phyloP scores from a whole-genome alignment of 2,888 invertebrate genomes.

The Stenolophus ochropezus region DNA sequence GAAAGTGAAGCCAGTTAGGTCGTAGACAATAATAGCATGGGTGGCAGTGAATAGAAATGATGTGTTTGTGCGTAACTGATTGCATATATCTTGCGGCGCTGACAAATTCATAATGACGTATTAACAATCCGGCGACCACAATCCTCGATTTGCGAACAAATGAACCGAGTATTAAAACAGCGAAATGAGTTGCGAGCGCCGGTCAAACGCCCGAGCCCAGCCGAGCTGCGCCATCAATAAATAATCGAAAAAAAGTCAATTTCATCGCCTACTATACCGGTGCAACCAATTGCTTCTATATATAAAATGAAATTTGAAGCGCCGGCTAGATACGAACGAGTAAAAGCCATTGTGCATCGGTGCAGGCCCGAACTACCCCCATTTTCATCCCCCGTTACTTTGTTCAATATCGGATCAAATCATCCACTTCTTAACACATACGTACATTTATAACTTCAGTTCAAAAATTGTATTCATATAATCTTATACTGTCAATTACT shows the following conservation, averaged over 20 bases:
- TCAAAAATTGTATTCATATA: too few relatives aligned
- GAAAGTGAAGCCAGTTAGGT: too few relatives aligned
- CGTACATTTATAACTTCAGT: too few relatives aligned
- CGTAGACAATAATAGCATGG: too few relatives aligned
- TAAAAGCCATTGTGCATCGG: conserved; percentile 34
- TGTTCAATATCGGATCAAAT: too few relatives aligned
- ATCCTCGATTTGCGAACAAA: conserved; percentile 43
- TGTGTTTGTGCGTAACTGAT: too few relatives aligned
- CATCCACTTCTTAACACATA: too few relatives aligned
- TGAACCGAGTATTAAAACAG: conserved; percentile 51
- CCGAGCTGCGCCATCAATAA: conserved; percentile 54
- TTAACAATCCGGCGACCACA: conserved; percentile 47
- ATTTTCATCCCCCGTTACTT: too few relatives aligned
- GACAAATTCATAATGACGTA: conserved; percentile 54
- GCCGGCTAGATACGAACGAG: conserved; percentile 46
- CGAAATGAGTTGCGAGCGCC: conserved; percentile 50
- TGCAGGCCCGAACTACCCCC: conserved; percentile 8
- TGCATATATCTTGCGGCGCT: too few relatives aligned
- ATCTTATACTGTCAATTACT: too few relatives aligned
- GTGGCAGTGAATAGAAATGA: too few relatives aligned
- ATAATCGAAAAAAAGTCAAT: conserved; percentile 59
- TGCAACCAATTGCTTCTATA: conserved; percentile 58
- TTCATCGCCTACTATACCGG: conserved; percentile 58
- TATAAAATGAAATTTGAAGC: conserved; percentile 60
- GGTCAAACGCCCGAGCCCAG: neutral